phyloP scores from a whole-genome alignment of 2,113 vertebrate genomes.

The Chloropsis hardwickii region DNA sequence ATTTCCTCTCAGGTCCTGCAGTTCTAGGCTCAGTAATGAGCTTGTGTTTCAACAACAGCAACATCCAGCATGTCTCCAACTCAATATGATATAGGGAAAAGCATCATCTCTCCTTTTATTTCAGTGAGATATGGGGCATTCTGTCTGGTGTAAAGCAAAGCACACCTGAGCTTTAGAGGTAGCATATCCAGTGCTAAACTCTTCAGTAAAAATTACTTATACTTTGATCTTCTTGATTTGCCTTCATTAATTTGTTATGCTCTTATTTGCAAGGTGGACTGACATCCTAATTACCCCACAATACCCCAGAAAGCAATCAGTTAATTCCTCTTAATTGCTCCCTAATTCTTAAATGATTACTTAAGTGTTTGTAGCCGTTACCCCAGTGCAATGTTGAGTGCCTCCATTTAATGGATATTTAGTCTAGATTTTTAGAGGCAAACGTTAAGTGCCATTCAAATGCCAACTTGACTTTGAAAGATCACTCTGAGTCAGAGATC shows the following conservation, averaged over 20 bases:
- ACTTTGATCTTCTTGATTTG: background rate
- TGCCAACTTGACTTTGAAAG: conserved; percentile 51
- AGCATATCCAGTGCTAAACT: background rate
- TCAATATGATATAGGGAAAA: background rate
- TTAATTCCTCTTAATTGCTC: background rate
- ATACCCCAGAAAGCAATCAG: background rate
- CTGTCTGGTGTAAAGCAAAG: background rate
- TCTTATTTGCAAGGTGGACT: background rate
- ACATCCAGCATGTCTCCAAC: background rate
- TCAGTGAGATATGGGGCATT: background rate
- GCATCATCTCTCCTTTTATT: background rate
- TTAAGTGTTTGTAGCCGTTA: background rate
- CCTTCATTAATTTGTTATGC: background rate
- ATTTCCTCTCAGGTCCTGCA: background rate
- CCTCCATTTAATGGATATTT: background rate
- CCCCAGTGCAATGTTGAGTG: background rate
- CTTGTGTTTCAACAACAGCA: background rate
- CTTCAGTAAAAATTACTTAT: background rate
- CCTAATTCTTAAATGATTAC: background rate
- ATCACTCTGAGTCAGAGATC: conserved; percentile 34
- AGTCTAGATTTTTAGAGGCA: background rate
- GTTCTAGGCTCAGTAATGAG: background rate
- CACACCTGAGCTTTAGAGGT: background rate
- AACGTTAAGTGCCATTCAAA: conserved; percentile 44
- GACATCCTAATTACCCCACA: background rate